These are phyloP conservation scores for Thymelicus sylvestris DNA, from an alignment of 2,888 invertebrate species.

Conservation along the genomic window DNA sequence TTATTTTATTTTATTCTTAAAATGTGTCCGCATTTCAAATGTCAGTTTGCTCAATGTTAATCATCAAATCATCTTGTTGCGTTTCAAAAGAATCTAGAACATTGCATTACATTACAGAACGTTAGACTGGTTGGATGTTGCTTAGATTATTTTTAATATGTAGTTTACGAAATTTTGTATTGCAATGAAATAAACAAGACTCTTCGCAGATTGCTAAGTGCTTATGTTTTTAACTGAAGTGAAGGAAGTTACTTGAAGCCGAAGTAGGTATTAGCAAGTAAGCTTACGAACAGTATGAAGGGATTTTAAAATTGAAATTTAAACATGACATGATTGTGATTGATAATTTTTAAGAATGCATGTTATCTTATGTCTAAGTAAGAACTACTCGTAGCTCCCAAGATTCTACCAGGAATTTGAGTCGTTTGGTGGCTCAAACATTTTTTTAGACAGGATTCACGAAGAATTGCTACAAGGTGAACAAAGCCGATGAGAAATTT, in stretches of 20 bases:
- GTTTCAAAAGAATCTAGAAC: slow-evolving; percentile 15
- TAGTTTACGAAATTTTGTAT: slow-evolving; percentile 8
- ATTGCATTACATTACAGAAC: slow-evolving; percentile 6
- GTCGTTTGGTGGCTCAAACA: no score
- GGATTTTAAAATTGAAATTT: no score
- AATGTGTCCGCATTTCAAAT: neutral
- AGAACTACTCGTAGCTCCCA: no score
- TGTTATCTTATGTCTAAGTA: no score
- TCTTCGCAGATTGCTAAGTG: neutral
- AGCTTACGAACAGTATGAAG: no score
- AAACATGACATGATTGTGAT: no score
- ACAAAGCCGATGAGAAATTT: no score
- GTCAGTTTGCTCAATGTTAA: slow-evolving; percentile 11
- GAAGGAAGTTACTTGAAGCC: neutral
- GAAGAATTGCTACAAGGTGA: no score
- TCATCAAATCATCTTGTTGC: slow-evolving; percentile 3
- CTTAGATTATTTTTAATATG: slow-evolving; percentile 20
- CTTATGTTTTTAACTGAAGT: neutral
- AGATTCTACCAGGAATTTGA: no score
- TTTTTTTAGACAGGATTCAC: no score
- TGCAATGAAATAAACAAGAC: neutral
- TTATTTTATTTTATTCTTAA: neutral
- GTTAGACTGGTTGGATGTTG: slow-evolving; percentile 14
- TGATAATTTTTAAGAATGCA: no score
- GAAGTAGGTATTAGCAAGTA: no score